Evolutionary conservation across 1,140 invertebrate species (phyloP).

Genomic region (Drosophila punjabiensis): DNA sequence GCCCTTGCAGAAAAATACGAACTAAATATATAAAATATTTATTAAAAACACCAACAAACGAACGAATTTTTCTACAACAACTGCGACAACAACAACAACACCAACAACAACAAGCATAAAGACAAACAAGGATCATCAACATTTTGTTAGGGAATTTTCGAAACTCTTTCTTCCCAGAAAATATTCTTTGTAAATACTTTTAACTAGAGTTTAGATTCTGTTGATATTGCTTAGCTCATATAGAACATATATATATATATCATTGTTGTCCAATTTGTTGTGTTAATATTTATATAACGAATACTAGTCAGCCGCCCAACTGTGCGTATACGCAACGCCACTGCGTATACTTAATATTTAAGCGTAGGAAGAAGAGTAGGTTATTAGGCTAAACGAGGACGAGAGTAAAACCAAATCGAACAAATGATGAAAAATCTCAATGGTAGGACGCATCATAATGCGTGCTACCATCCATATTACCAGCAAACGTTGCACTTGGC

Average conservation of each 20-base stretch:
- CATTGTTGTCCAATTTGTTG: slow-evolving; percentile 68
- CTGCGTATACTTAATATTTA: slow-evolving; percentile 75
- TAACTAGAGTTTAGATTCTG: slow-evolving; percentile 41
- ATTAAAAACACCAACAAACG: slow-evolving; percentile 56
- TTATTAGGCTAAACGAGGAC: slow-evolving; percentile 19
- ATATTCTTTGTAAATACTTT: slow-evolving; percentile 60
- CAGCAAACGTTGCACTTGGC: slow-evolving; percentile 63
- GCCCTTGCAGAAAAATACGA: slow-evolving; percentile 54
- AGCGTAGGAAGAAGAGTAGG: slow-evolving; percentile 38
- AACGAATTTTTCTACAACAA: slow-evolving; percentile 61
- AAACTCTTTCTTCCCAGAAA: slow-evolving; percentile 38
- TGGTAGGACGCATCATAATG: slow-evolving; percentile 77
- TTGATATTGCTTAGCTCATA: slow-evolving; percentile 43
- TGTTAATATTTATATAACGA: slow-evolving; percentile 51
- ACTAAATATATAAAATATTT: slow-evolving; percentile 14
- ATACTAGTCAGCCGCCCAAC: slow-evolving; percentile 69
- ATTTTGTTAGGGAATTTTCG: slow-evolving; percentile 22
- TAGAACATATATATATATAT: slow-evolving; percentile 17
- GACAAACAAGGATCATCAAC: slow-evolving; percentile 54
- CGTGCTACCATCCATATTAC: slow-evolving; percentile 76
- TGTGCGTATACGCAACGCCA: slow-evolving; percentile 72
- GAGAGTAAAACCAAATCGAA: slow-evolving; percentile 9
- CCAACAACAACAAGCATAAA: slow-evolving; percentile 55
- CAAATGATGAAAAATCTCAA: slow-evolving; percentile 81
- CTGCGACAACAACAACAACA: slow-evolving; percentile 38